Base-by-base conservation (phyloP, 2,888 invertebrate species). In the Falcaria lacertinaria region DNA sequence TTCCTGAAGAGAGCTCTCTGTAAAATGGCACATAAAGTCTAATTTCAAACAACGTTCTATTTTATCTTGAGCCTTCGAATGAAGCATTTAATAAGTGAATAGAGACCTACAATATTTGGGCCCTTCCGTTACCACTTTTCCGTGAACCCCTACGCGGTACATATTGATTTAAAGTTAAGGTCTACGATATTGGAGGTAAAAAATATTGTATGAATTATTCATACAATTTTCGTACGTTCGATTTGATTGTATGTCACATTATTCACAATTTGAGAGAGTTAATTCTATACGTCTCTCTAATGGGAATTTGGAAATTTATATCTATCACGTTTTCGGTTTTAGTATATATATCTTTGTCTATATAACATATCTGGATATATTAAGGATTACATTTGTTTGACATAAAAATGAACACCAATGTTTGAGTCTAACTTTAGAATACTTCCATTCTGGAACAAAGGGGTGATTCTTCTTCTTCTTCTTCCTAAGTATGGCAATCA, bases 201-300 rank as follows among this genome's bases (percentile, higher is more conserved):
- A 50, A 53, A 50, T 44, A 43, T 53, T 28, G 28, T 28, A 69
- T 82, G 78, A 81, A 82, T 82, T 58, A 82, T 82, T 81, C 77
- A 81, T 75, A 71, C 60, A 66, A 65, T 74, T 74, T 64, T 28
- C 8, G 11, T 11, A 28, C 22, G 28, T 11, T 28, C 11, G 52
- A 50, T 61, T 64, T 76, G 72, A 76, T 74, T 69, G 68, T 52
- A 49, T 72, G 74, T 74, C 76, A 70, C 78, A 81, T 81, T 78
- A 81, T 80, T 81, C 74, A 71, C 74, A 80, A 81, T 81, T 81
- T 81, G 64, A 64, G 54, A 58, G 54, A 68, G 67, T 69, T 77
- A 71, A 74, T 76, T 63, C 63, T 49, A 40, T 52, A 59, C 56
- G 54, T 56, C 46, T 48, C 43, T 44, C 19, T 49, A 39, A 52